Percentiles rank a stretch among this genome's conserved stretches.
phyloP scores from a whole-genome alignment of 1,140 invertebrate genomes.

The Drosophila quadrilineata region DNA sequence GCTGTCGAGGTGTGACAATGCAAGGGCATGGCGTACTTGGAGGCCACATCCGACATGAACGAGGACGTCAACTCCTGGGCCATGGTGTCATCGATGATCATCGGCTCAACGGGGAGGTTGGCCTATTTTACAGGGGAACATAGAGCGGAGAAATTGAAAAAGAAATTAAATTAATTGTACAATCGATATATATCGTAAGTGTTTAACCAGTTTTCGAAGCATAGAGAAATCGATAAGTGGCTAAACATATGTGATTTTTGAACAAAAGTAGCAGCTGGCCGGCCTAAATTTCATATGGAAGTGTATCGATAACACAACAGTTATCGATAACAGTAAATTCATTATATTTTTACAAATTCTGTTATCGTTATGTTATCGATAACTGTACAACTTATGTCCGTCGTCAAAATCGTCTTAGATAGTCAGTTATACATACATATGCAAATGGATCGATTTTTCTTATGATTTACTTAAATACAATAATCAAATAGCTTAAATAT shows the following conservation, averaged over 20 bases:
- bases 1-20: constrained; percentile 55
- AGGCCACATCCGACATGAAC: not conserved
- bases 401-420: no score
- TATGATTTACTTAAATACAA: constrained; percentile 7
- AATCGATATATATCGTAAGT: not conserved
- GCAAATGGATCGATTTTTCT: constrained; percentile 39
- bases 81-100: constrained; percentile 55
- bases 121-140: not conserved
- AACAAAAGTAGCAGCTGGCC: constrained; percentile 3
- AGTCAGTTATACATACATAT: no score
- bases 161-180: constrained; percentile 33
- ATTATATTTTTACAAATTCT: not conserved
- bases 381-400: not conserved
- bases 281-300: not conserved
- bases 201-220: constrained; percentile 8
- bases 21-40: constrained; percentile 44
- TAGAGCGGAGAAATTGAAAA: not conserved
- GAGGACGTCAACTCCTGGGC: constrained; percentile 8
- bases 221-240: not conserved
- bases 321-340: not conserved
- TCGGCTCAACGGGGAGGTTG: constrained; percentile 18
- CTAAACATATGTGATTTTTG: not conserved
- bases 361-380: not conserved
- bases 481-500: constrained; percentile 34
- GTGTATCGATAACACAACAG: not conserved